Conservation (phyloP, 2,113 vertebrate species). For the Entomyzon cyanotis region DNA sequence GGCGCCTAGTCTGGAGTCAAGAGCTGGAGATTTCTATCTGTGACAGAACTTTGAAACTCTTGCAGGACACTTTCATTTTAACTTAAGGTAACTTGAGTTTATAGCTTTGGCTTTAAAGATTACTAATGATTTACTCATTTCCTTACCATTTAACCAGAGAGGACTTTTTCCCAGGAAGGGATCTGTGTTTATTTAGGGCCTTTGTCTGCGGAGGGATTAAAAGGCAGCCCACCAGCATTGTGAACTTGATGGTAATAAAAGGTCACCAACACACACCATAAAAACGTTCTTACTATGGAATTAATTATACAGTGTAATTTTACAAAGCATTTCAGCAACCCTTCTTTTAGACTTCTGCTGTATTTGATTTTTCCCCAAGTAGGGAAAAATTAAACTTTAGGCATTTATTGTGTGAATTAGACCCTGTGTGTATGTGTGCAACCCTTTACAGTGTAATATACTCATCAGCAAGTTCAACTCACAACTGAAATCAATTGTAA, state of each 20-base stretch:
- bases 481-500: slow-evolving; percentile 26
- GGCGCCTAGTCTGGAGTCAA: slow-evolving; percentile 88
- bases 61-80: slow-evolving; percentile 90
- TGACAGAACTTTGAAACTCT: slow-evolving; percentile 86
- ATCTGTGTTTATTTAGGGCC: slow-evolving; percentile 88
- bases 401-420: background rate
- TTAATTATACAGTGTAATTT: slow-evolving; percentile 88
- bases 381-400: slow-evolving; percentile 18
- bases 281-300: slow-evolving; percentile 85
- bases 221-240: slow-evolving; percentile 84
- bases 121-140: slow-evolving; percentile 93
- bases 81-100: slow-evolving; percentile 89
- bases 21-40: slow-evolving; percentile 89
- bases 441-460: background rate
- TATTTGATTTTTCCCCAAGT: slow-evolving; percentile 61
- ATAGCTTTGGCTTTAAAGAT: slow-evolving; percentile 89
- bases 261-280: slow-evolving; percentile 84
- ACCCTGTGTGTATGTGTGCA: background rate
- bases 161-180: slow-evolving; percentile 85
- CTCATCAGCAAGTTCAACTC: slow-evolving; percentile 34
- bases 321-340: slow-evolving; percentile 77
- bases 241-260: slow-evolving; percentile 85
- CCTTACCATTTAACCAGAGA: slow-evolving; percentile 87
- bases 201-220: slow-evolving; percentile 89
- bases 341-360: slow-evolving; percentile 55